Conservation (phyloP, 2,113 vertebrate genomes). For the Melanocharis versteri region DNA sequence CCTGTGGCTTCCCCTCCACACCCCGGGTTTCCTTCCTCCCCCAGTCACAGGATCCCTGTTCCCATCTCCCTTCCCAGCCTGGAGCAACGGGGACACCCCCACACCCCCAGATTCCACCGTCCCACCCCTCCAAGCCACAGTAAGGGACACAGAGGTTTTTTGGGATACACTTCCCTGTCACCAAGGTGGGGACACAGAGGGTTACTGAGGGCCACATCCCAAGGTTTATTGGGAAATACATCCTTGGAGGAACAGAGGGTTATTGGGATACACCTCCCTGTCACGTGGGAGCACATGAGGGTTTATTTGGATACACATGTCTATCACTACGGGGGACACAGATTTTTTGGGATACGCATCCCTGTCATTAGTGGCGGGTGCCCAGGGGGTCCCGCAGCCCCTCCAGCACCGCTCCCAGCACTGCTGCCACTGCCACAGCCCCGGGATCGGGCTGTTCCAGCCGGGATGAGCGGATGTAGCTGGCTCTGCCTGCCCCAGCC, state of each 20-base stretch:
- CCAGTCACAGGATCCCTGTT: neutral
- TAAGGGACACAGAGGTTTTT: neutral
- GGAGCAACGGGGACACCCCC: fast-evolving
- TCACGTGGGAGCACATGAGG: fast-evolving
- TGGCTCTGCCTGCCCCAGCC: constrained; percentile 88
- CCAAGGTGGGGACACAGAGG: neutral
- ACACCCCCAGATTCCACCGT: neutral
- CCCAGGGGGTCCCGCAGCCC: constrained; percentile 39
- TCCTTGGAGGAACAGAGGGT: neutral
- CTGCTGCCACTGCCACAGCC: constrained; percentile 79
- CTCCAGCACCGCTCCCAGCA: constrained; percentile 78
- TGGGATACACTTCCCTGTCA: neutral
- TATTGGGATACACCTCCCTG: neutral
- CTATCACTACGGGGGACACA: neutral
- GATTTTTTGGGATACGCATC: neutral
- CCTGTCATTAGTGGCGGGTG: neutral
- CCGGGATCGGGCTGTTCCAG: constrained; percentile 87
- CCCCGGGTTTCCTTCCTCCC: neutral
- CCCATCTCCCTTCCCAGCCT: neutral
- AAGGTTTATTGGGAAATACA: neutral
- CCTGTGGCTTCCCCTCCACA: neutral
- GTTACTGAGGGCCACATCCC: fast-evolving
- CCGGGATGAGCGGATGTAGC: constrained; percentile 81
- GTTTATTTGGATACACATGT: neutral
- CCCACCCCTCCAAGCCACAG: neutral